These are phyloP conservation scores for Troides helena DNA, from an alignment of 2,888 invertebrate genomes.

Conservation along the genomic window DNA sequence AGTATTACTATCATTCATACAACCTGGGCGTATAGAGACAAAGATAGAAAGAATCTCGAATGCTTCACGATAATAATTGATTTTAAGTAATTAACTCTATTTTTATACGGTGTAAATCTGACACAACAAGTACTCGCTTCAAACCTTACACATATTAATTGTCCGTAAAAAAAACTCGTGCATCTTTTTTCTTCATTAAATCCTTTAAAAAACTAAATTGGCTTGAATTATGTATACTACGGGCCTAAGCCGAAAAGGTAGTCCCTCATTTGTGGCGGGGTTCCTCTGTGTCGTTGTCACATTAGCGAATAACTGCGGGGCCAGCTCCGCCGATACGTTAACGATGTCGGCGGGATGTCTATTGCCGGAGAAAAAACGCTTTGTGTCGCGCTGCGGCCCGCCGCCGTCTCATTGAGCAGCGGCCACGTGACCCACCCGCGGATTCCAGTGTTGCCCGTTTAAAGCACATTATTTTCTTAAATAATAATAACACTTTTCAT, in stretches of 20 bases:
- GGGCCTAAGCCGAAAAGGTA: constrained; percentile 65
- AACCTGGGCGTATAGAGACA: no score
- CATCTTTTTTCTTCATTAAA: no score
- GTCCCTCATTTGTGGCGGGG: constrained; percentile 75
- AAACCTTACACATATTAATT: no score
- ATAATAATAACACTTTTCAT: no score
- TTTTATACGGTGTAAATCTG: no score
- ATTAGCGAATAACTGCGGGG: constrained; percentile 77
- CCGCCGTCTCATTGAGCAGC: constrained; percentile 26
- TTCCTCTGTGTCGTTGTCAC: constrained; percentile 78
- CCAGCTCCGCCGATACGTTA: constrained; percentile 73
- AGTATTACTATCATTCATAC: not conserved
- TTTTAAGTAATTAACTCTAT: no score
- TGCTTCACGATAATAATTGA: no score
- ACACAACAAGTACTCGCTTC: no score
- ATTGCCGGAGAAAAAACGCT: constrained; percentile 64
- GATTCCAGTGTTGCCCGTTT: constrained; percentile 18
- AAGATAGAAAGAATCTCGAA: no score
- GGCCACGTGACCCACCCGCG: constrained; percentile 32
- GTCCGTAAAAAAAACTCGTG: no score
- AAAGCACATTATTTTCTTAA: not conserved
- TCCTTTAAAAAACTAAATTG: no score
- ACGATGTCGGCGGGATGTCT: constrained; percentile 75
- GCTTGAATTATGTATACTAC: constrained; percentile 40
- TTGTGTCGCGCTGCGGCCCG: constrained; percentile 49